Base-by-base conservation (phyloP, 2,888 invertebrate species). In the Stegophylla sp. region DNA sequence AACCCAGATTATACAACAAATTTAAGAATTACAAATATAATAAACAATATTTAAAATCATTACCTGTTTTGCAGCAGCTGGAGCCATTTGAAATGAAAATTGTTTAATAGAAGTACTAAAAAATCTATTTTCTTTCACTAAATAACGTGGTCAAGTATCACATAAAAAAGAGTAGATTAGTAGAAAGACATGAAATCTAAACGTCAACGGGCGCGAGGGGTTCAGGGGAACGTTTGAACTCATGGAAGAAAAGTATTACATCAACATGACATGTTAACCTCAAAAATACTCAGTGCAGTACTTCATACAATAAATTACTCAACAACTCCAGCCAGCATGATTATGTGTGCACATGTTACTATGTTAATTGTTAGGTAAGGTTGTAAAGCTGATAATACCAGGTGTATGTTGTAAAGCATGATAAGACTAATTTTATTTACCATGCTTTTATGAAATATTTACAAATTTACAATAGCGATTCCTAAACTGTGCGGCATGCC, bases 121-220 rank as follows among this genome's bases (percentile, higher is more conserved):
- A 79, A 71, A n/a, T 26, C 13, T 7, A 61, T 34, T n/a, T n/a
- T n/a, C n/a, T n/a, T n/a, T 23, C 28, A 15, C 61, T 17, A 59
- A 69, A 71, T 71, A 79, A 79, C 79, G 79, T 79, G 79, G 79
- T 79, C 61, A 20, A 71, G 34, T 61, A 79, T 61, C 79, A 79
- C 41, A 51, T 34, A 71, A 41, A 61, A 71, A 51, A 71, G 69
- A 79, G 43, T 5, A 34, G 34, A n/a, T 34, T 34, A 34, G 34
- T 53, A 17, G 3, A 28, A 23, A 69, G 23, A 51, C 34, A n/a
- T 51, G 23, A 79, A 43, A 71, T 48, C 61, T 9, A 51, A 13
- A 51, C 41, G 41, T 17, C 41, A 48, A 79, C 71, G 41, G 69
- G 23, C 17, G 28, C 3, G 51, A 61, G 59, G 41, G 79, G 48